Conservation (phyloP, 2,113 vertebrate species). For the Hippopotamus amphibius region DNA sequence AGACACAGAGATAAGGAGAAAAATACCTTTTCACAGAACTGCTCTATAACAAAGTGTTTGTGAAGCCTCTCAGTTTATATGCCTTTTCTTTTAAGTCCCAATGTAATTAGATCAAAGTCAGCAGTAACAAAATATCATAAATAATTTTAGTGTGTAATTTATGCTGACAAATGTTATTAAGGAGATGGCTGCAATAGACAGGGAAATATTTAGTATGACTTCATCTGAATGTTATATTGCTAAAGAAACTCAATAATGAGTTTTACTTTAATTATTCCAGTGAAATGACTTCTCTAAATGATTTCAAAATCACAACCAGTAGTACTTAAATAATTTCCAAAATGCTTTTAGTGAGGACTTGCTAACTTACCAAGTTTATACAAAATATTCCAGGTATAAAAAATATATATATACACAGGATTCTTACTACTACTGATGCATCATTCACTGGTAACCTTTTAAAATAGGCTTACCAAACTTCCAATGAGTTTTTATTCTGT, state of each 20-base stretch:
- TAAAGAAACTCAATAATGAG: constrained; percentile 57
- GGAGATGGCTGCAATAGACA: constrained; percentile 60
- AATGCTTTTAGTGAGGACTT: background rate
- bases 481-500: background rate
- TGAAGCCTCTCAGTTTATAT: background rate
- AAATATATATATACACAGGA: background rate
- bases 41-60: background rate
- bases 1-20: background rate
- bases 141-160: background rate
- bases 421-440: background rate
- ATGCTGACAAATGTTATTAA: constrained; percentile 65
- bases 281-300: background rate
- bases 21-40: background rate
- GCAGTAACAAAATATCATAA: constrained; percentile 35
- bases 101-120: constrained; percentile 12
- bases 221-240: constrained; percentile 44
- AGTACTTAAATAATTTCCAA: background rate
- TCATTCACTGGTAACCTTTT: background rate
- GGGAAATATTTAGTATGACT: constrained; percentile 41
- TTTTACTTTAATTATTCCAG: constrained; percentile 48
- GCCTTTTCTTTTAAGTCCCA: background rate
- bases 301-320: background rate
- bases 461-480: background rate
- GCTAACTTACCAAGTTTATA: background rate
- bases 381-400: background rate